Evolutionary conservation across 2,113 vertebrate species (phyloP).

Genomic region (Tachuris rubrigastra): DNA sequence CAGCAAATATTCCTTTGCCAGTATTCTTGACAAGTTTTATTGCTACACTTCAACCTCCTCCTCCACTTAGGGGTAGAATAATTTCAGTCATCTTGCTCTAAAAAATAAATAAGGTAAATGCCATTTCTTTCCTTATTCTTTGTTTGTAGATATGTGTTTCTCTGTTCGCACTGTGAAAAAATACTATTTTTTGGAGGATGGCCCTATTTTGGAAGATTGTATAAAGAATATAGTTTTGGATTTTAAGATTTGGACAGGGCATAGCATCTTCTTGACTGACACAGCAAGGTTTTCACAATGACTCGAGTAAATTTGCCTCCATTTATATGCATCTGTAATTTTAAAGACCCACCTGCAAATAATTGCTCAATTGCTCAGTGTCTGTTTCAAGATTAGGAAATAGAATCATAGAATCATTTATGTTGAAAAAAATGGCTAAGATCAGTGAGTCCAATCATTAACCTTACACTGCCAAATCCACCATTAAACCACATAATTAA

Average conservation of each 20-base stretch:
- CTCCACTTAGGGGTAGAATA: not conserved
- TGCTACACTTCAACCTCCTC: not conserved
- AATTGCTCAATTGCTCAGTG: not conserved
- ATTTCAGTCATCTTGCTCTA: not conserved
- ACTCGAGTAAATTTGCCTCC: not conserved
- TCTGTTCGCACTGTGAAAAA: not conserved
- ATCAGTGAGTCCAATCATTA: not conserved
- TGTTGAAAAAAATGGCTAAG: not conserved
- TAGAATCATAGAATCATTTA: rapidly evolving
- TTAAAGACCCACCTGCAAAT: not conserved
- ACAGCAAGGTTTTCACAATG: not conserved
- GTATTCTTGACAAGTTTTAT: not conserved
- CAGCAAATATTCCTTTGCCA: not conserved
- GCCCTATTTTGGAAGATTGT: not conserved
- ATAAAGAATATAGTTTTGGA: not conserved
- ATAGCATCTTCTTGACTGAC: not conserved
- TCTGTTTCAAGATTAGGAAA: not conserved
- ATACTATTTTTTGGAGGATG: not conserved
- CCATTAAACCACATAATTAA: not conserved
- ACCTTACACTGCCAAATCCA: not conserved
- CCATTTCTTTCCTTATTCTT: not conserved
- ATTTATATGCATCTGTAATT: not conserved
- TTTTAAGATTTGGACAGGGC: not conserved
- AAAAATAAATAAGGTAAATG: not conserved
- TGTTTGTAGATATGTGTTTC: not conserved